phyloP scores from a whole-genome alignment of 2,113 vertebrate genomes.

The Haplochromis burtoni region DNA sequence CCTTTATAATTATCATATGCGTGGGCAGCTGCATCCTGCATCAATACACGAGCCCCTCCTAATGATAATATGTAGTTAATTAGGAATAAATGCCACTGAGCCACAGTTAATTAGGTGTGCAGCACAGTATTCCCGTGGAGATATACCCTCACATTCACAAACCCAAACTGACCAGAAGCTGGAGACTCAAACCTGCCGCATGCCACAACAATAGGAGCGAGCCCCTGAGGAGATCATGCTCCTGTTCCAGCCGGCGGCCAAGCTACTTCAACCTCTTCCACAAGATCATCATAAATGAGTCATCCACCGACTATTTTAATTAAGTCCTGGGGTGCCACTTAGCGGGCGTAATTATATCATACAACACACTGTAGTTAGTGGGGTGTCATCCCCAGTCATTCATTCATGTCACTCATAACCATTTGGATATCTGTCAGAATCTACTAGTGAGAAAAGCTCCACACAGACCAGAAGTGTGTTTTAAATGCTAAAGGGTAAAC shows the following conservation, averaged over 20 bases:
- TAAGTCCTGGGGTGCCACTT: conserved; percentile 53
- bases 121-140: conserved; percentile 37
- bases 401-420: neutral
- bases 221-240: conserved; percentile 4
- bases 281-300: conserved; percentile 57
- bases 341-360: conserved; percentile 61
- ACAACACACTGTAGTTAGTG: neutral
- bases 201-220: neutral
- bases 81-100: conserved; percentile 65
- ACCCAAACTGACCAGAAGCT: conserved; percentile 37
- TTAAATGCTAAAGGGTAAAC: neutral
- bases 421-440: neutral
- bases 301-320: conserved; percentile 65
- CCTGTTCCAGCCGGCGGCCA: conserved; percentile 1
- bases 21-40: conserved; percentile 41
- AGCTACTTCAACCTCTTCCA: conserved; percentile 16
- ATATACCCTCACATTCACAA: conserved; percentile 18
- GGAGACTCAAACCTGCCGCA: conserved; percentile 10
- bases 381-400: neutral
- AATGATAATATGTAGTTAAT: conserved; percentile 63
- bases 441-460: neutral
- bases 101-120: conserved; percentile 59
- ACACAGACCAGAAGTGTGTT: neutral
- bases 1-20: conserved; percentile 42
- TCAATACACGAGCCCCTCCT: conserved; percentile 46